These are phyloP conservation scores for Glossosoma conforme DNA, from an alignment of 1,140 invertebrate species.

Conservation along the genomic window DNA sequence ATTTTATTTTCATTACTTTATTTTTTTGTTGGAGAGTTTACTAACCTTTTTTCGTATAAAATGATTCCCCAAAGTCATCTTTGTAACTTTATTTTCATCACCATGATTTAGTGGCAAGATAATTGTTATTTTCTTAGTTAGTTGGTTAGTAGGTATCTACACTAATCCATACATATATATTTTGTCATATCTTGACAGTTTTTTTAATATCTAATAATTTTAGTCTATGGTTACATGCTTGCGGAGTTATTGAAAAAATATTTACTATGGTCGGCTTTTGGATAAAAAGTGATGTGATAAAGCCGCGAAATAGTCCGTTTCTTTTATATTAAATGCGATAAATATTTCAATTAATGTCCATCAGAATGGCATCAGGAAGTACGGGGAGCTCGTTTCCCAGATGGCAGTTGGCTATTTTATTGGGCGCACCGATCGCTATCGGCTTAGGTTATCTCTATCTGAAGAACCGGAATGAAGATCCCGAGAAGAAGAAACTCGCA, in stretches of 20 bases:
- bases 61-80: no score
- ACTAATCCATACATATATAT: no score
- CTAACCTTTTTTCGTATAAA: no score
- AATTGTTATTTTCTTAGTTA: no score
- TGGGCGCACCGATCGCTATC: conserved; percentile 76
- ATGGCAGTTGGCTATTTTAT: conserved; percentile 71
- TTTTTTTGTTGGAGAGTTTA: no score
- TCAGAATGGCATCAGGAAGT: conserved; percentile 19
- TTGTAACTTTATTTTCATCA: no score
- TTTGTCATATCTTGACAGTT: no score
- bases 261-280: not conserved
- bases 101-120: no score
- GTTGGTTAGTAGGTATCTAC: no score
- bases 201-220: no score
- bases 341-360: conserved; percentile 9
- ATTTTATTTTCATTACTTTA: no score
- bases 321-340: not conserved
- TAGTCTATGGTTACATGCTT: not conserved
- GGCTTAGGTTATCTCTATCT: conserved; percentile 79
- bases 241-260: not conserved
- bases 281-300: conserved; percentile 4
- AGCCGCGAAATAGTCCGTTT: not conserved
- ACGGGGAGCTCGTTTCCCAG: conserved; percentile 39
- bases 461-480: conserved; percentile 52
- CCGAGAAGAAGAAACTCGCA: conserved; percentile 51